These are phyloP conservation scores for Callyntrura sp. DNA, from an alignment of 2,888 invertebrate genomes.

Conservation along the genomic window DNA sequence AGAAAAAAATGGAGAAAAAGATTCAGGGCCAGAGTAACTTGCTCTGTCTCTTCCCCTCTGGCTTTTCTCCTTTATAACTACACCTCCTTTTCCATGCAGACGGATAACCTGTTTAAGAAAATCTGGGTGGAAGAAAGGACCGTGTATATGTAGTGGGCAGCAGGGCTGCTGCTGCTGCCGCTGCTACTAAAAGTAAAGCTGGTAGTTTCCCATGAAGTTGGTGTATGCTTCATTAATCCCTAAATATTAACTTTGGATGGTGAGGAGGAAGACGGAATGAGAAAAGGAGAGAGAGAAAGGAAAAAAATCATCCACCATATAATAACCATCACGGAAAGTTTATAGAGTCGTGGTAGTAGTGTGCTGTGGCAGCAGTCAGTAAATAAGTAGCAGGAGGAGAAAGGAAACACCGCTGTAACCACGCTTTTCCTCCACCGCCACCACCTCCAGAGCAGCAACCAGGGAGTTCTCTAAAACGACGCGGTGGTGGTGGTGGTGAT, in stretches of 20 bases:
- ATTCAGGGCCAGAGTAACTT: slow-evolving; percentile 56
- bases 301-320: slow-evolving; percentile 52
- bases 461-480: slow-evolving; percentile 36
- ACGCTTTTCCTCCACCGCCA: background rate
- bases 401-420: background rate
- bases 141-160: background rate
- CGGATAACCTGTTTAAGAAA: slow-evolving; percentile 36
- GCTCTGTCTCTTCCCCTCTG: background rate
- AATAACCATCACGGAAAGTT: slow-evolving; percentile 51
- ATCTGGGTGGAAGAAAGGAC: slow-evolving; percentile 30
- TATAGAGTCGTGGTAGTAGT: background rate
- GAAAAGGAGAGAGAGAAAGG: background rate
- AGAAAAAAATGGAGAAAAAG: slow-evolving; percentile 1
- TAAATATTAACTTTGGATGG: slow-evolving; percentile 82
- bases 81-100: background rate
- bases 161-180: background rate
- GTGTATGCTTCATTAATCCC: slow-evolving; percentile 83
- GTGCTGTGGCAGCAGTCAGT: background rate
- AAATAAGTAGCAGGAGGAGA: background rate
- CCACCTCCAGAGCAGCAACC: slow-evolving; percentile 44
- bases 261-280: slow-evolving; percentile 40
- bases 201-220: slow-evolving; percentile 57
- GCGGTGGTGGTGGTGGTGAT: background rate
- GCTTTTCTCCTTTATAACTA: background rate
- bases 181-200: background rate